phyloP scores from a whole-genome alignment of 2,888 invertebrate species.

The Orthosia incerta region DNA sequence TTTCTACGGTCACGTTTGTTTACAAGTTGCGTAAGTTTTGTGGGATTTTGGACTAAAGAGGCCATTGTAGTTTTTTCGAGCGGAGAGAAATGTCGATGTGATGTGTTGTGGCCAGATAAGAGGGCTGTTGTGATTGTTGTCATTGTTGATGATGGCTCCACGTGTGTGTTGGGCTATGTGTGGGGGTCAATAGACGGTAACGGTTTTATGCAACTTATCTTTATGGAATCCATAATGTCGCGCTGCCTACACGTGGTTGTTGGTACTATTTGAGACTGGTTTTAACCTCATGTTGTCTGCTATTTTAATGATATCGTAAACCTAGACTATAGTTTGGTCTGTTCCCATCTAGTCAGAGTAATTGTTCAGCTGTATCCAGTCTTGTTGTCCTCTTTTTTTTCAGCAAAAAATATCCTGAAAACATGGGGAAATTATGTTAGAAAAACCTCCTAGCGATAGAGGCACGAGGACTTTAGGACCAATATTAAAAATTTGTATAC shows the following conservation, averaged over 20 bases:
- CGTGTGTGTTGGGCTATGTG: slow-evolving; percentile 5
- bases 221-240: slow-evolving; percentile 16
- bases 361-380: too few species aligned
- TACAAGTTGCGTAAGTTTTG: slow-evolving; percentile 54
- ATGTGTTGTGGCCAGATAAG: slow-evolving; percentile 37
- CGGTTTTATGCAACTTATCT: slow-evolving; percentile 22
- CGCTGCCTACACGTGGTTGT: slow-evolving; percentile 2
- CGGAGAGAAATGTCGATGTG: slow-evolving; percentile 29
- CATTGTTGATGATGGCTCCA: slow-evolving; percentile 11
- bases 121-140: slow-evolving; percentile 1
- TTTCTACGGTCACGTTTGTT: slow-evolving; percentile 64
- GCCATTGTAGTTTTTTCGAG: slow-evolving; percentile 58
- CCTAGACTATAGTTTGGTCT: too few species aligned
- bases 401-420: neutral
- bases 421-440: too few species aligned
- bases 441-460: too few species aligned
- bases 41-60: slow-evolving; percentile 44
- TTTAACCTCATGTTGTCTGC: neutral
- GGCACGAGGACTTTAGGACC: neutral
- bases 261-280: neutral
- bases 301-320: too few species aligned
- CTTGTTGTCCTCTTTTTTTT: neutral
- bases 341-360: too few species aligned
- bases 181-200: slow-evolving; percentile 18
- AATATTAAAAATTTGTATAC: too few species aligned